These are phyloP conservation scores for Mus spicilegus DNA, from an alignment of 2,113 vertebrate species.

Conservation along the genomic window DNA sequence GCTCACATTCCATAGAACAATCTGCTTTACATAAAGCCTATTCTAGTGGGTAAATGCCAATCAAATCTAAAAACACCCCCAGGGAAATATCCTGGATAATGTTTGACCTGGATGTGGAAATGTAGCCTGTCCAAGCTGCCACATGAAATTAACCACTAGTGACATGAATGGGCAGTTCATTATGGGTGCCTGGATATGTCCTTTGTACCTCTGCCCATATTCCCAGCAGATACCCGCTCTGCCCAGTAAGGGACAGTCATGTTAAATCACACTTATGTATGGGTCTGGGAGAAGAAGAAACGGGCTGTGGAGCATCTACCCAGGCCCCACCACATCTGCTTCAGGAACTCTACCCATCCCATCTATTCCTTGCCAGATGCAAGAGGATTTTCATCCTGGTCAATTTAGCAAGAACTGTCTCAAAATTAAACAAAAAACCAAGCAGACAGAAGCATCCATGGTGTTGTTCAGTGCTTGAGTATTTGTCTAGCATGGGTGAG, in stretches of 20 bases:
- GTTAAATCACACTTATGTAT: not conserved
- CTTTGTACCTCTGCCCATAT: not conserved
- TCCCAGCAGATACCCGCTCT: not conserved
- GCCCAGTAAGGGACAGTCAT: not conserved
- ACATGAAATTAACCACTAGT: not conserved
- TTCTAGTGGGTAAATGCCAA: not conserved
- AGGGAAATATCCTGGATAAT: not conserved
- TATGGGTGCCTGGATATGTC: not conserved
- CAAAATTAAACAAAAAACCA: not conserved
- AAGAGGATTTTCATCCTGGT: not conserved
- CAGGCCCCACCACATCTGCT: not conserved
- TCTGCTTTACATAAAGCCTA: not conserved
- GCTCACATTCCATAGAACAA: too few species aligned
- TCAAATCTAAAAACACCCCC: not conserved
- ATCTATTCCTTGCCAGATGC: too few species aligned
- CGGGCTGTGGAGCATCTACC: not conserved
- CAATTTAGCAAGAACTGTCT: not conserved
- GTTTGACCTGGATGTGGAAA: not conserved
- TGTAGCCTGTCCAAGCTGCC: not conserved
- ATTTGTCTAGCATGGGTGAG: not conserved
- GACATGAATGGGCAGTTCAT: not conserved
- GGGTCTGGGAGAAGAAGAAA: not conserved
- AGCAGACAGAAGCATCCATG: not conserved
- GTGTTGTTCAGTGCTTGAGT: not conserved
- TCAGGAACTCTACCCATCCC: not conserved